Base-by-base conservation (phyloP, 30 jellyfish, hydroid and myxozoan species). In the Mastigias papua region DNA sequence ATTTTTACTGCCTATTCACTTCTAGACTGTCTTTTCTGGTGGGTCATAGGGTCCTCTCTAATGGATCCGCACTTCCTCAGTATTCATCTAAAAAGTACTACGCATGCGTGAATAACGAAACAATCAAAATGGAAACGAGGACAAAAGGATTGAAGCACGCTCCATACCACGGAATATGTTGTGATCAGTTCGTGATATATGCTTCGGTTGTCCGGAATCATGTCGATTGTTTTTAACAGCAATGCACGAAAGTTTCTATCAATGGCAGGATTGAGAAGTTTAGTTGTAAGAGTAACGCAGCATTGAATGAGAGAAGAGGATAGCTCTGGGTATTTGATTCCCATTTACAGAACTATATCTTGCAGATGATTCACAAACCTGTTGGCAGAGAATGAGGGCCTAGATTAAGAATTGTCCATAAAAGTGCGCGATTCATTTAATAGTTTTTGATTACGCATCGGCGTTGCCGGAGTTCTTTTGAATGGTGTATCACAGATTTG, bases 161-260 rank as follows among this genome's bases (percentile, higher is more conserved):
- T 27, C 83, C 46, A 63, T 35, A 33, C 66, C 68, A 37, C 42
- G 68, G 46, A 33, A 7, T 72, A 72, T 72, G 83, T 72, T 72
- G 83, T 72, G 83, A 72, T 72, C 83, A 72, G 83, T 72, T 72
- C 83, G 83, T 72, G 83, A 72, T 49, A 37, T 68, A 34, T 72
- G 23, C 67, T 3, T 19, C 17, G 67, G 13, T 42, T 15, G 54
- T 42, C 54, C 54, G 54, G 54, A 4, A 15, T 42, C 13, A 15
- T 8, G 78, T 8, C 35, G 48, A 33, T 13, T 5, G 16, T 11
- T 69, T 69, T 69, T 48, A 17, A 69, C 81, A 21, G 20, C 1
- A 10, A 27, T 1, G 28, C 28, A 15, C 54, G 54, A 42, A 42
- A 42, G 54, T n/a, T n/a, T n/a, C 54, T 42, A 42, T 42, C 13